Evolutionary conservation across 2,888 invertebrate species (phyloP).

Genomic region (Drosophila nr. fundita): DNA sequence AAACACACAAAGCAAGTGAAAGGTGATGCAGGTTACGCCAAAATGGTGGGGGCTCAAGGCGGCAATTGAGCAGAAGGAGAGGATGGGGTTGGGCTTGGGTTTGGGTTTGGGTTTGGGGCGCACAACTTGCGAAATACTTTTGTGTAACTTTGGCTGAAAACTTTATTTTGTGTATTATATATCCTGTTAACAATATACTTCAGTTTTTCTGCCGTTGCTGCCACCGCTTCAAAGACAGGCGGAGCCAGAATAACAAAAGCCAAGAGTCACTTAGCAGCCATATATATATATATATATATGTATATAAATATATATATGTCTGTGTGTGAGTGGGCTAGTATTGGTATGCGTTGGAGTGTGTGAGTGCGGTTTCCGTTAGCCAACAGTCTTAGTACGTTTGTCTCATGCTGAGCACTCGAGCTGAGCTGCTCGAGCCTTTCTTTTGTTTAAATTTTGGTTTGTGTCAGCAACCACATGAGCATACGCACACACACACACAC

Average conservation of each 20-base stretch:
- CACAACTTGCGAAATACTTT: constrained; percentile 79
- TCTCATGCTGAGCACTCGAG: constrained; percentile 74
- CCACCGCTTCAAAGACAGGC: constrained; percentile 68
- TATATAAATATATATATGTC: constrained; percentile 12
- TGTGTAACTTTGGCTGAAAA: constrained; percentile 81
- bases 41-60: constrained; percentile 6
- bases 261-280: constrained; percentile 75
- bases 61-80: background rate
- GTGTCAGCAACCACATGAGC: constrained; percentile 77
- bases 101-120: constrained; percentile 14
- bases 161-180: constrained; percentile 82
- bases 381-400: constrained; percentile 73
- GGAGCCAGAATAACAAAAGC: constrained; percentile 68
- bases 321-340: constrained; percentile 21
- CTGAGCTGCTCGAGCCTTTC: constrained; percentile 66
- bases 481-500: constrained; percentile 42
- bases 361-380: constrained; percentile 81
- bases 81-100: constrained; percentile 2
- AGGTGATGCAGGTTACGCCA: constrained; percentile 65
- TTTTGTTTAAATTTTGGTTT: constrained; percentile 82
- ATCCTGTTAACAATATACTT: constrained; percentile 82
- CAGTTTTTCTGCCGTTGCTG: constrained; percentile 66
- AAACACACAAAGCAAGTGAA: constrained; percentile 74
- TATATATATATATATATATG: constrained; percentile 20
- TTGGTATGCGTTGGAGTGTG: constrained; percentile 41